Conservation (phyloP, 2,113 vertebrate species). For the Percina caprodes region DNA sequence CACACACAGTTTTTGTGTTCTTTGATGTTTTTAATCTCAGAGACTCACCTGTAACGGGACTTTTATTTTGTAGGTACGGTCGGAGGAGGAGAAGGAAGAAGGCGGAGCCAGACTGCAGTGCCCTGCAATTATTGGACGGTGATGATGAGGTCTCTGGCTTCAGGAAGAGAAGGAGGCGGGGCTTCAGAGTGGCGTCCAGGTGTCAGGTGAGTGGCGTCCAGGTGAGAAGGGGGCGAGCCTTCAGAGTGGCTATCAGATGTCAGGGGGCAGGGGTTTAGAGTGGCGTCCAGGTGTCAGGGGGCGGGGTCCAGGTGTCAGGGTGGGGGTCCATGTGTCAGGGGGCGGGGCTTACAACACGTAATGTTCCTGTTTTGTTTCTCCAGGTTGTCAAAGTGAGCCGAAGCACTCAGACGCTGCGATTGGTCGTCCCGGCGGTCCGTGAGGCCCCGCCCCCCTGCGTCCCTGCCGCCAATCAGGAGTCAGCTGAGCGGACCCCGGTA, state of each 20-base stretch:
- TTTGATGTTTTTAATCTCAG: too few relatives aligned
- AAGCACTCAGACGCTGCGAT: constrained; percentile 86
- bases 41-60: background rate
- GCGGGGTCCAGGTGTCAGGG: too few relatives aligned
- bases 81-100: constrained; percentile 61
- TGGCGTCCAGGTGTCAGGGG: constrained; percentile 77
- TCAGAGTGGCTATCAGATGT: constrained; percentile 87
- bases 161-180: constrained; percentile 62
- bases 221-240: too few relatives aligned
- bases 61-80: constrained; percentile 60
- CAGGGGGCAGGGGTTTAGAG: constrained; percentile 79
- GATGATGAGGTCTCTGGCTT: constrained; percentile 63
- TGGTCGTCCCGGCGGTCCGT: constrained; percentile 83
- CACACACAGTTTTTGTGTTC: too few relatives aligned
- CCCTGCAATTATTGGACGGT: constrained; percentile 75
- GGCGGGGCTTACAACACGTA: too few relatives aligned
- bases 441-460: constrained; percentile 48
- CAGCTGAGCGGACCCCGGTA: constrained; percentile 79
- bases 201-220: constrained; percentile 87
- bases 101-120: constrained; percentile 37
- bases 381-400: constrained; percentile 89
- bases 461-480: constrained; percentile 22
- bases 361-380: background rate
- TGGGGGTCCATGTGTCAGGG: too few relatives aligned
- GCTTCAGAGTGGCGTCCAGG: constrained; percentile 86